phyloP scores from a whole-genome alignment of 1,140 invertebrate genomes.

The Listronotus oregonensis region DNA sequence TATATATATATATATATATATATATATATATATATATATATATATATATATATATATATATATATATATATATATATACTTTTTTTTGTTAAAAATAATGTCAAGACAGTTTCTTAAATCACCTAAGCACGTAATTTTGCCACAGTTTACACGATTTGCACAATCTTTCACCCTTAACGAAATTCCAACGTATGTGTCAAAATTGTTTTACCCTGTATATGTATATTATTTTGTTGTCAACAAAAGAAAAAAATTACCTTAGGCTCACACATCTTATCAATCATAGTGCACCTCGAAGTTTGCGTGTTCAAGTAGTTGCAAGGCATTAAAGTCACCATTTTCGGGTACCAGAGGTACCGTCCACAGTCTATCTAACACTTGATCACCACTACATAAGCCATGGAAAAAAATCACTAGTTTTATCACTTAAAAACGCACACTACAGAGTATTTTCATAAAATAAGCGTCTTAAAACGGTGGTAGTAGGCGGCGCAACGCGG shows the following conservation, averaged over 20 bases:
- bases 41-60: no score
- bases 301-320: conserved; percentile 59
- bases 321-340: conserved; percentile 64
- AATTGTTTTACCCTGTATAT: no score
- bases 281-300: conserved; percentile 60
- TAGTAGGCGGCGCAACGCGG: background rate
- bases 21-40: no score
- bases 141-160: no score
- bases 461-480: no score
- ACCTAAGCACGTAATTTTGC: no score
- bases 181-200: no score
- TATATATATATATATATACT: no score
- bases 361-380: background rate
- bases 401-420: background rate
- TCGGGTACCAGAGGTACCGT: conserved; percentile 35
- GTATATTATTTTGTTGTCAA: background rate
- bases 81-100: no score
- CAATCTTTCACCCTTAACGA: no score
- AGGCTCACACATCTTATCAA: conserved; percentile 63
- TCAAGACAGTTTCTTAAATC: no score
- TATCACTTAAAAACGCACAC: background rate
- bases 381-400: background rate
- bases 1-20: no score
- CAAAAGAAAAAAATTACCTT: conserved; percentile 54
- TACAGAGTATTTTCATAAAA: background rate